A percentile compares a stretch with the other conserved stretches of the same genome.
phyloP scores from a whole-genome alignment of 2,888 invertebrate species.

The Agrotis ipsilon region DNA sequence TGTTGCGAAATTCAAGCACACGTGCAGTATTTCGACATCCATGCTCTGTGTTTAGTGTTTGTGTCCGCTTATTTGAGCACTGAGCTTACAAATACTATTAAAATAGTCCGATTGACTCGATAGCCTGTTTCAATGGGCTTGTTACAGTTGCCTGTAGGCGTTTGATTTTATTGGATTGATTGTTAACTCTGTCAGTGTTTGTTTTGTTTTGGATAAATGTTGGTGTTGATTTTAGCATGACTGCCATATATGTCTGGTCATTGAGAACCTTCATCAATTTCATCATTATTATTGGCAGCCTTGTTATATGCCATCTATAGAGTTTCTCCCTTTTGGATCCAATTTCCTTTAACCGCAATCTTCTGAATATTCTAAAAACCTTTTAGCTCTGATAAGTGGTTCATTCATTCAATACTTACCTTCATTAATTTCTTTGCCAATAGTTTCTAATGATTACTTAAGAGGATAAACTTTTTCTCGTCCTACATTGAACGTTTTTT shows the following conservation, averaged over 20 bases:
- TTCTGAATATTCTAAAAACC: no score
- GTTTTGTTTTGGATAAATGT: conserved; percentile 25
- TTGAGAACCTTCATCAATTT: no score
- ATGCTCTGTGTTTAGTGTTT: conserved; percentile 51
- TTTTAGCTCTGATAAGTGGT: no score
- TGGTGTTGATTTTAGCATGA: conserved; percentile 1
- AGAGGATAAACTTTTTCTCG: not conserved
- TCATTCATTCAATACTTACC: not conserved
- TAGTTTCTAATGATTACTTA: not conserved
- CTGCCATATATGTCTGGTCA: no score
- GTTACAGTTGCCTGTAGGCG: conserved; percentile 31
- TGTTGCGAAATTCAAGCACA: conserved; percentile 61
- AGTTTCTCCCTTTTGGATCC: no score
- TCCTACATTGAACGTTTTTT: not conserved
- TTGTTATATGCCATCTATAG: no score
- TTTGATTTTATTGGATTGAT: conserved; percentile 36
- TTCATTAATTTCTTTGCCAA: not conserved
- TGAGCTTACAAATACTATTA: conserved; percentile 60
- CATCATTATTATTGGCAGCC: no score
- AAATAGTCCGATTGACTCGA: conserved; percentile 49
- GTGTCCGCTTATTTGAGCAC: conserved; percentile 38
- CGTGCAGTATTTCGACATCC: conserved; percentile 63
- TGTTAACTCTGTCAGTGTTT: conserved; percentile 14
- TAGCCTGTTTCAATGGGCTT: conserved; percentile 40
- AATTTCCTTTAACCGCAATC: no score